Conservation (phyloP, 2,113 vertebrate species). For the Lepidothrix coronata region DNA sequence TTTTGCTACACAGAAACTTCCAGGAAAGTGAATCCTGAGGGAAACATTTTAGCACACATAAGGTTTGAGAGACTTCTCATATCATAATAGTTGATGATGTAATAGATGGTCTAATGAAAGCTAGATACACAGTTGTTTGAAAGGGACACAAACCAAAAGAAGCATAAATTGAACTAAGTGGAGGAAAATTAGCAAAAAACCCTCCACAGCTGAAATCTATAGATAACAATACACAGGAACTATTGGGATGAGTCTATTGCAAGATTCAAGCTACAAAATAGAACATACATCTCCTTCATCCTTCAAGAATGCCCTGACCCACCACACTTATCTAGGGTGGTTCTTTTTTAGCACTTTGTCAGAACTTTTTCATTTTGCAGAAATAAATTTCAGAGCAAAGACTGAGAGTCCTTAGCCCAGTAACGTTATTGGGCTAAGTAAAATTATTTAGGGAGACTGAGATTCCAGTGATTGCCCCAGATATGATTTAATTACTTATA, state of each 20-base stretch:
- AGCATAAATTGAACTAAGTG: not conserved
- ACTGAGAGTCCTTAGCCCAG: conserved; percentile 34
- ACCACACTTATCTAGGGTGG: not conserved
- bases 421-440: not conserved
- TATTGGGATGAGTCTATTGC: not conserved
- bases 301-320: not conserved
- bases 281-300: not conserved
- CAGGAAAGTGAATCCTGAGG: not conserved
- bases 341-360: not conserved
- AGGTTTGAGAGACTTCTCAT: not conserved
- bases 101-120: not conserved
- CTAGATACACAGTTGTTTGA: not conserved
- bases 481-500: conserved; percentile 27
- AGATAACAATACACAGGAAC: not conserved
- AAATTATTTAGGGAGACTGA: conserved; percentile 35
- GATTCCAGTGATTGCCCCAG: conserved; percentile 20
- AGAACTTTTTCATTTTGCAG: not conserved
- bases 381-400: not conserved
- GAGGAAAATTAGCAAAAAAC: not conserved
- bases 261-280: not conserved
- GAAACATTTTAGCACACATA: not conserved
- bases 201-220: not conserved
- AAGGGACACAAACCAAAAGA: not conserved
- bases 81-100: not conserved
- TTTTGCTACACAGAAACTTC: not conserved